Evolutionary conservation across 2,113 vertebrate species (phyloP).

Genomic region (Nanger granti): DNA sequence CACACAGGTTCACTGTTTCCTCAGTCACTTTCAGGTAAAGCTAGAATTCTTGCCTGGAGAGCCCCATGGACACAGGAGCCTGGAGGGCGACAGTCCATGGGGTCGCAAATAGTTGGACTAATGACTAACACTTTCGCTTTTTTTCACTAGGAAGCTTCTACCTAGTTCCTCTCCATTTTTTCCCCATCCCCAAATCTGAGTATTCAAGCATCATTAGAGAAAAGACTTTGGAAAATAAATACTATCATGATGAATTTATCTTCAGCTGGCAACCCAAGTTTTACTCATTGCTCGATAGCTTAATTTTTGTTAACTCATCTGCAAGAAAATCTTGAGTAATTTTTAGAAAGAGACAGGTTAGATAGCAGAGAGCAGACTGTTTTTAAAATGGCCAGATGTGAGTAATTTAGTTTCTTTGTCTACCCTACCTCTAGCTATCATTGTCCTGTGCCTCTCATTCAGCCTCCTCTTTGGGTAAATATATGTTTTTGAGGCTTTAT

Average conservation of each 20-base stretch:
- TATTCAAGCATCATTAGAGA: neutral
- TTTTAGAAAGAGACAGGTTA: neutral
- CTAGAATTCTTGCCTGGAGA: neutral
- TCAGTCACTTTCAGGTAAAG: conserved; percentile 14
- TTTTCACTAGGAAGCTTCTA: neutral
- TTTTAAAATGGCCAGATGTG: conserved; percentile 18
- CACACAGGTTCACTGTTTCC: neutral
- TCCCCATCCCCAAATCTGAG: neutral
- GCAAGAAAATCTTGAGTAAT: neutral
- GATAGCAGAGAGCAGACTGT: neutral
- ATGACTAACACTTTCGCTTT: neutral
- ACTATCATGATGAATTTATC: neutral
- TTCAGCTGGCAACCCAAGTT: neutral
- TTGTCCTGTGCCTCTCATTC: neutral
- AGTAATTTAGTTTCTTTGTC: neutral
- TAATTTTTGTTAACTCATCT: neutral
- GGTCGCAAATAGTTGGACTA: neutral
- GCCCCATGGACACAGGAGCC: neutral
- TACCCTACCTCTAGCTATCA: neutral
- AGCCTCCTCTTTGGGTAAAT: neutral
- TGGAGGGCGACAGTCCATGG: neutral
- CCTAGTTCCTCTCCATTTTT: neutral
- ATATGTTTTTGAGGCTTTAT: neutral
- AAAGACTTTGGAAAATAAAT: neutral
- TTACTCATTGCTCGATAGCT: neutral